Evolutionary conservation across 2,888 invertebrate genomes (phyloP).

Genomic region (Auanema freiburgensis): DNA sequence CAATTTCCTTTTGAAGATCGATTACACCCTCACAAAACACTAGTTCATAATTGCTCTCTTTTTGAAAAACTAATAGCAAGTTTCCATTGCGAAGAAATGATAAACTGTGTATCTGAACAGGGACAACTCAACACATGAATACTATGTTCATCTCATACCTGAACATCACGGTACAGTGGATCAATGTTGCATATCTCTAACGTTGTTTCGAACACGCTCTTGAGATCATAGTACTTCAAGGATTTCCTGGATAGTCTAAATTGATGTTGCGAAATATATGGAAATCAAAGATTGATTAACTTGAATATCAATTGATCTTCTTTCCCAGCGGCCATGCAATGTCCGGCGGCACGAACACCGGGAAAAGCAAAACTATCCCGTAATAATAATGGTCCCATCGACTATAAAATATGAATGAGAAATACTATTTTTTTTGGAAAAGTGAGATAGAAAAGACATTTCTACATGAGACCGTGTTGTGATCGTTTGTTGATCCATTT

Average conservation of each 20-base stretch:
- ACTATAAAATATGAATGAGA: too few relatives aligned
- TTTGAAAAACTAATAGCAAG: conserved; percentile 15
- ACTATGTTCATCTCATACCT: too few relatives aligned
- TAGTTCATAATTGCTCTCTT: conserved; percentile 15
- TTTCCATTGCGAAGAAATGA: conserved; percentile 16
- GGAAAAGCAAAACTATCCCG: conserved; percentile 17
- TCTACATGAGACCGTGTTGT: too few relatives aligned
- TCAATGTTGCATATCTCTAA: conserved; percentile 15
- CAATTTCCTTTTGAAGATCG: conserved; percentile 18
- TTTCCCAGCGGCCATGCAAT: conserved; percentile 18
- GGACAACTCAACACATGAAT: neutral
- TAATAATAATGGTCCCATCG: conserved; percentile 15
- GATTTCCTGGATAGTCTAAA: conserved; percentile 18
- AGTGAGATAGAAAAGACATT: too few relatives aligned
- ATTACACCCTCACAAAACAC: conserved; percentile 21
- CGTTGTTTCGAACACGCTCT: conserved; percentile 8
- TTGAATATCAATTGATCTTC: conserved; percentile 21
- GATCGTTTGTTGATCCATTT: too few relatives aligned
- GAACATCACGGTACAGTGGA: conserved; percentile 19
- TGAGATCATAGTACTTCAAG: conserved; percentile 19
- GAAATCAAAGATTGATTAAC: conserved; percentile 6
- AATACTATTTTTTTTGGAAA: too few relatives aligned
- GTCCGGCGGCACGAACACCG: conserved; percentile 18
- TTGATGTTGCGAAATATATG: conserved; percentile 2
- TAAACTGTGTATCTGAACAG: conserved; percentile 20